Base-by-base conservation (phyloP, 2,888 invertebrate genomes). In the Ethmia dodecea region DNA sequence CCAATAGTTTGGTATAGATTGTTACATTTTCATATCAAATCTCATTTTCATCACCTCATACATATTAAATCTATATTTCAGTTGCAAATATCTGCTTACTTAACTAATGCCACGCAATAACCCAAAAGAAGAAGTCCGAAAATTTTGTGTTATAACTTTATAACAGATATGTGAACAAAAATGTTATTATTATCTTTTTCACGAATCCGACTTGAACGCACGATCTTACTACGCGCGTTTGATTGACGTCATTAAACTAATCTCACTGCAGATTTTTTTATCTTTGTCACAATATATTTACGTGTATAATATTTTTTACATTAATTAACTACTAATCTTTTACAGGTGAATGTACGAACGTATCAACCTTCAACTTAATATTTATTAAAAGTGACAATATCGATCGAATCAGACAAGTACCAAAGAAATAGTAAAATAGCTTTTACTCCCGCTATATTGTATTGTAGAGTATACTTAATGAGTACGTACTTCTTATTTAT, bases 401-500 rank as follows among this genome's bases (percentile, higher is more conserved):
- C 33, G 9, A 34, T 32, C 33, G 9, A 26, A 11, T 11, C 13
- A 33, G 37, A 6, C 31, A 30, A 42, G 27, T 33, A 29, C 33
- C 12, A 12, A 5, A n/a, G n/a, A n/a, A n/a, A n/a, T n/a, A n/a
- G n/a, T 12, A 11, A 16, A 18, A 8, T 11, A 15, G 26, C 18
- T 16, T 11, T 11, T 30, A 24, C 33, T 33, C 26, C 30, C 27
- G 16, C 18, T 38, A 24, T 22, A 15, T 26, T 26, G 35, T 47
- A 55, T 66, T 27, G 33, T 56, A 54, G 54, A 42, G 37, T 33
- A 49, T 41, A 37, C 36, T 40, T 35, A 37, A n/a, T n/a, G n/a
- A n/a, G n/a, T n/a, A n/a, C n/a, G n/a, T n/a, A 39, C 52, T 64
- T 65, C 49, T 62, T 71, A 52, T 68, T 64, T 68, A 67, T 50